Base-by-base conservation (phyloP, 1,140 invertebrate genomes). In the Arctopsyche grandis region DNA sequence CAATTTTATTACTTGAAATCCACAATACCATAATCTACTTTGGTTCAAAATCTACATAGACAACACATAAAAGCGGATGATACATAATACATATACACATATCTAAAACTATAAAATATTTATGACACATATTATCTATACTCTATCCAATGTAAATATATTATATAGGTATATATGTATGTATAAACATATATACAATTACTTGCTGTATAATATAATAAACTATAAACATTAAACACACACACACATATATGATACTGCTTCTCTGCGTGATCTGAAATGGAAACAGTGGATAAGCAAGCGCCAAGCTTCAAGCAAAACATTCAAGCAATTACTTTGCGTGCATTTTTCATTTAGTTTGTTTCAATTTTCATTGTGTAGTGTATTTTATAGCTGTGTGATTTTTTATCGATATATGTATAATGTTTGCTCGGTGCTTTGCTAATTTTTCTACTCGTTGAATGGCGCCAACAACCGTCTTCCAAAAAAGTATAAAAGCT, bases 241-340 rank as follows among this genome's bases (percentile, higher is more conserved):
- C 29, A 38, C 29, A 38, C 29, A 38, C 29, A 38, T 7, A 38
- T 7, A 38, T 38, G 29, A 38, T 52, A 66, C 63, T 26, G 63
- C 63, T 66, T 66, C 63, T 66, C 63, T 66, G 63, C 63, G 63
- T 66, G 63, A 66, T 66, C 63, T 66, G 63, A 66, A 66, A 66
- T 29, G 21, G 63, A 66, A 66, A 26, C 24, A 26, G 21, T 66
- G 24, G 63, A 66, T 66, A 66, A 66, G 63, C 63, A 66, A 66
- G 9, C 21, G 21, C 21, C 24, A 66, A 66, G 63, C 63, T 60
- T 60, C 56, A 60, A 52, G 48, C 48, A 52, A 52, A 21, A 60
- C 56, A 60, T 60, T 60, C 56, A 60, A 21, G 56, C 56, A 19
- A 60, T 19, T 19, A 21, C 29, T 38, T 12, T 24, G 63, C 63